Evolutionary conservation across 2,113 vertebrate species (phyloP).

Genomic region (Sarotherodon lohbergeri): DNA sequence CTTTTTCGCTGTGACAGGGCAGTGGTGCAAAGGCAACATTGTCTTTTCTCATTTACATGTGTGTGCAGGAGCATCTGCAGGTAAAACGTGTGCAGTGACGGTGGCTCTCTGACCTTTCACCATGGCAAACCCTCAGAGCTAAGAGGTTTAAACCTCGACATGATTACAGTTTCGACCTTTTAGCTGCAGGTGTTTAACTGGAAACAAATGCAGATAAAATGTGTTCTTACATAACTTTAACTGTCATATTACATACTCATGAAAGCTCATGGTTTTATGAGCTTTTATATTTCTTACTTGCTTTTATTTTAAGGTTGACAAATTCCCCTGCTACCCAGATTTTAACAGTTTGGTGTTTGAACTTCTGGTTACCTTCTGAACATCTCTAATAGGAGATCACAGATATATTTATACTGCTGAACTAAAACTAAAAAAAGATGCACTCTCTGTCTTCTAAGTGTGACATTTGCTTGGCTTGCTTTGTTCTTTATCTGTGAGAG

Average conservation of each 20-base stretch:
- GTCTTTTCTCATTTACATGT: not conserved
- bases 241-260: not conserved
- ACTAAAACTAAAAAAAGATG: not conserved
- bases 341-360: not conserved
- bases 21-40: not conserved
- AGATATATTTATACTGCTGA: not conserved
- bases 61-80: accelerated
- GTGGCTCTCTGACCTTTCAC: accelerated
- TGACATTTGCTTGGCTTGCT: not conserved
- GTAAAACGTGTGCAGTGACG: not conserved
- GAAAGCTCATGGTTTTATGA: not conserved
- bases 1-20: accelerated
- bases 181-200: accelerated
- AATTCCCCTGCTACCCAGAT: not conserved
- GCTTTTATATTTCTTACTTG: not conserved
- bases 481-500: not conserved
- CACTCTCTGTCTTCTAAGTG: not conserved
- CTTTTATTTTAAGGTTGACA: not conserved
- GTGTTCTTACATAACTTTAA: not conserved
- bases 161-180: accelerated
- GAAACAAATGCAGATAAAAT: not conserved
- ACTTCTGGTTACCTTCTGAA: not conserved
- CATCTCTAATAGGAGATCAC: not conserved
- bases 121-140: not conserved
- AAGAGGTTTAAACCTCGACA: not conserved